Conservation (phyloP, 2,113 vertebrate species). For the Ivindomyrus marchei region DNA sequence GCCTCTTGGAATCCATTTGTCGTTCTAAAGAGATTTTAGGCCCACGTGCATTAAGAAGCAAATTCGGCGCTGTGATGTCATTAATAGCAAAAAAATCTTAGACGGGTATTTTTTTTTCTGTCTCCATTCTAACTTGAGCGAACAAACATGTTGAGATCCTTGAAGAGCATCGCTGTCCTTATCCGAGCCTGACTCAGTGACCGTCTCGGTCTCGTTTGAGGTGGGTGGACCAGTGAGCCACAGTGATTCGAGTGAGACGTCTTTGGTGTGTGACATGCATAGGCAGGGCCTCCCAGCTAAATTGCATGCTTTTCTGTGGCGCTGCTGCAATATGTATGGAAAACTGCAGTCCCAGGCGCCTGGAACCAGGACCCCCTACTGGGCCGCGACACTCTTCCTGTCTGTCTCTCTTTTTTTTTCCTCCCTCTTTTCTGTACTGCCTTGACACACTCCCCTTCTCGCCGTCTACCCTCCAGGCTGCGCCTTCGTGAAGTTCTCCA, state of each 20-base stretch:
- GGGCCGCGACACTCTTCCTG: slow-evolving; percentile 5
- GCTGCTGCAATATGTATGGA: slow-evolving; percentile 53
- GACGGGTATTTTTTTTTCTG: background rate
- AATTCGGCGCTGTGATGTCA: background rate
- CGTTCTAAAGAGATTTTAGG: background rate
- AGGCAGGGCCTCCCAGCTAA: slow-evolving; percentile 56
- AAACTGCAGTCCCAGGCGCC: slow-evolving; percentile 48
- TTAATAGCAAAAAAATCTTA: background rate
- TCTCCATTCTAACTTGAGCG: background rate
- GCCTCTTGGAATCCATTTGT: background rate
- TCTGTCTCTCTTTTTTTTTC: background rate
- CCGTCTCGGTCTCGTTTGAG: background rate
- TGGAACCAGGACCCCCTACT: slow-evolving; percentile 40
- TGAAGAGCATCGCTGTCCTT: background rate
- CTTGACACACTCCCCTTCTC: slow-evolving; percentile 39
- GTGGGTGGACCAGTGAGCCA: background rate
- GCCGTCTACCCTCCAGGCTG: slow-evolving; percentile 71
- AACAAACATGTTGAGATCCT: background rate
- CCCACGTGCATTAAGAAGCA: background rate
- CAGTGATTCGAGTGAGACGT: slow-evolving; percentile 28
- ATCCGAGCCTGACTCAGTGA: background rate
- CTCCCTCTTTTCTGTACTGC: slow-evolving; percentile 32
- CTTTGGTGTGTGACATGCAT: slow-evolving; percentile 54
- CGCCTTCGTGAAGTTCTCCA: slow-evolving; percentile 98
- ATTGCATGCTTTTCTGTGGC: slow-evolving; percentile 61